These are phyloP conservation scores for Tragulus kanchil DNA, from an alignment of 2,113 vertebrate genomes.

Conservation along the genomic window DNA sequence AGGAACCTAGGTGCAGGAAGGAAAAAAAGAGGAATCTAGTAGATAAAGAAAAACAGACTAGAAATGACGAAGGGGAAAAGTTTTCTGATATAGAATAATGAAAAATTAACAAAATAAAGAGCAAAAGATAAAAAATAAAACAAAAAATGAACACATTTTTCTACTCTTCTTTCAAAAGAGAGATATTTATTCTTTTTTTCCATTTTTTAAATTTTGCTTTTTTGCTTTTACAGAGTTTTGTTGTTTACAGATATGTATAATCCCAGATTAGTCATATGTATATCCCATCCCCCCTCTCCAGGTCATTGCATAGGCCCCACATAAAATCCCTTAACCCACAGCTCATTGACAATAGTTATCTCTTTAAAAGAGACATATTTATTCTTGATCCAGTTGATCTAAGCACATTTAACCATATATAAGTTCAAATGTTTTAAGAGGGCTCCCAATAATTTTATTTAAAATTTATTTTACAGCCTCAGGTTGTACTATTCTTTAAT, in stretches of 20 bases:
- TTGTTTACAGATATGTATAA: no score
- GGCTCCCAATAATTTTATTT: slow-evolving; percentile 19
- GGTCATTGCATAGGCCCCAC: no score
- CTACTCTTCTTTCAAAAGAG: slow-evolving; percentile 32
- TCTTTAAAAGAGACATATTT: neutral
- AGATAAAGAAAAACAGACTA: neutral
- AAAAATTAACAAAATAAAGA: slow-evolving; percentile 26
- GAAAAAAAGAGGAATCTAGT: slow-evolving; percentile 11
- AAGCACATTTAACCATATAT: neutral
- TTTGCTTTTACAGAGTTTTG: no score
- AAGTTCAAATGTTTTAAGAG: slow-evolving; percentile 1
- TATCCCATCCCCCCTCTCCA: no score
- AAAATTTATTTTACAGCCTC: neutral
- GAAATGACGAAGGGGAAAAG: slow-evolving; percentile 6
- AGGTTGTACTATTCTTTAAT: slow-evolving; percentile 6
- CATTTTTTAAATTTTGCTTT: no score
- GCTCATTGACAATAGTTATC: no score
- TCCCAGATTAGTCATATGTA: no score
- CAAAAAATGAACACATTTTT: slow-evolving; percentile 5
- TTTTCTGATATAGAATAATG: neutral
- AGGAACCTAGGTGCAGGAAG: neutral
- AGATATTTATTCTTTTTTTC: neutral
- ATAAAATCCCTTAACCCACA: no score
- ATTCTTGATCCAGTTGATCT: neutral
- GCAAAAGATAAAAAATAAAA: neutral